Evolutionary conservation across 1,140 invertebrate genomes (phyloP).

Genomic region (Rhopalosiphum padi): DNA sequence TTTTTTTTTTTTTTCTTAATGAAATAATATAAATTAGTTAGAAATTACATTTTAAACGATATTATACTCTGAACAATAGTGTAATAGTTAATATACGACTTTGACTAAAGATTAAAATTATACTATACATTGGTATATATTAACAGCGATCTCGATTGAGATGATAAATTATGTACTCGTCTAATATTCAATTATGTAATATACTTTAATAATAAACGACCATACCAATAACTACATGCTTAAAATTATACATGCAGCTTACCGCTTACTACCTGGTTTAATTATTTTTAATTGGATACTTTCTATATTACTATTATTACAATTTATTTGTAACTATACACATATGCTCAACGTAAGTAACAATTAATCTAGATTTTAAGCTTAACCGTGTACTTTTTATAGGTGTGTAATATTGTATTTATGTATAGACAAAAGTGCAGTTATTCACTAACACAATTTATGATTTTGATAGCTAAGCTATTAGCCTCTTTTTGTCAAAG

Average conservation of each 20-base stretch:
- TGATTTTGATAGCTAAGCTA: background rate
- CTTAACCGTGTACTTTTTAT: background rate
- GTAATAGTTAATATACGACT: background rate
- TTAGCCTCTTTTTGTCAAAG: background rate
- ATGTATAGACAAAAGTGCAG: background rate
- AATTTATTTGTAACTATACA: background rate
- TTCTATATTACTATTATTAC: background rate
- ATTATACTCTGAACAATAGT: background rate
- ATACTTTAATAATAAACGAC: background rate
- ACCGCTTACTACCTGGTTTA: background rate
- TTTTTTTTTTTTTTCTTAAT: background rate
- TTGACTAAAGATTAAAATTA: background rate
- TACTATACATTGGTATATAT: background rate
- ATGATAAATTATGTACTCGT: background rate
- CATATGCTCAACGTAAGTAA: background rate
- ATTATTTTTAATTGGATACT: background rate
- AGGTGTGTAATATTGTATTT: background rate
- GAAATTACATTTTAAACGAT: conserved; percentile 14
- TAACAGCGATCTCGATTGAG: background rate
- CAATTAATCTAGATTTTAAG: background rate
- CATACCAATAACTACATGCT: background rate
- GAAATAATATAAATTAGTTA: conserved; percentile 15
- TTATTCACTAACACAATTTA: background rate
- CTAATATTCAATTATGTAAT: background rate
- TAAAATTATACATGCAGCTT: background rate